Conservation (phyloP, 2,797 vertebrate species). For the Enteromius thamalakanensis region DNA sequence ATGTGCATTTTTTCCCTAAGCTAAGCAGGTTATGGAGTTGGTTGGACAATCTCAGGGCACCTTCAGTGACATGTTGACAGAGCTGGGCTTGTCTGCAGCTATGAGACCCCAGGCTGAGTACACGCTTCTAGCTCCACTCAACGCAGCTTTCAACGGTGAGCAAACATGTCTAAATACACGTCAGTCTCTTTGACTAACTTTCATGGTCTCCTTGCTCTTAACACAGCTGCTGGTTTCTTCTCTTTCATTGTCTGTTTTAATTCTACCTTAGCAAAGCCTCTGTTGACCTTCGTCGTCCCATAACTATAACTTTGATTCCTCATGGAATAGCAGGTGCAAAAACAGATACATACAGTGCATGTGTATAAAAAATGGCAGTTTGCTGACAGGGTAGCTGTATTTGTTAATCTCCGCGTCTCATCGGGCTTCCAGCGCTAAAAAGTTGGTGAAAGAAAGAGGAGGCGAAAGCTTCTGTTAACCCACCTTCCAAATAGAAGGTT, state of each 20-base stretch:
- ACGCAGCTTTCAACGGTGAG: slow-evolving; percentile 89
- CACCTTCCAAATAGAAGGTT: neutral
- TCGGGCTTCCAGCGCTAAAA: neutral
- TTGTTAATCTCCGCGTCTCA: neutral
- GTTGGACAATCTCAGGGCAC: slow-evolving; percentile 84
- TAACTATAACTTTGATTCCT: slow-evolving; percentile 22
- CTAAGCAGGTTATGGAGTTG: slow-evolving; percentile 93
- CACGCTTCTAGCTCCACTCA: slow-evolving; percentile 91
- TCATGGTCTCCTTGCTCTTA: neutral
- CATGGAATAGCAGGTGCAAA: neutral
- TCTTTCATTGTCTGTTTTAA: slow-evolving; percentile 10
- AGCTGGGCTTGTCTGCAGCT: slow-evolving; percentile 83
- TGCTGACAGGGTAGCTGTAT: slow-evolving; percentile 3
- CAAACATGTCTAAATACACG: slow-evolving; percentile 42
- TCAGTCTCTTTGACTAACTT: neutral
- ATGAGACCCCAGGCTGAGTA: slow-evolving; percentile 85
- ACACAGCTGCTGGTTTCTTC: neutral
- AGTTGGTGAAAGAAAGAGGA: neutral
- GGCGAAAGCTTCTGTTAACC: neutral
- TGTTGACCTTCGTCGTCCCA: neutral
- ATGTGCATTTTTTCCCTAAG: slow-evolving; percentile 73
- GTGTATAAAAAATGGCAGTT: neutral
- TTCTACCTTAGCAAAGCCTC: slow-evolving; percentile 1
- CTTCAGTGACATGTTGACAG: slow-evolving; percentile 88
- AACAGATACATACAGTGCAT: slow-evolving; percentile 23